Conservation (phyloP, 2,797 vertebrate species). For the Vultur gryphus region DNA sequence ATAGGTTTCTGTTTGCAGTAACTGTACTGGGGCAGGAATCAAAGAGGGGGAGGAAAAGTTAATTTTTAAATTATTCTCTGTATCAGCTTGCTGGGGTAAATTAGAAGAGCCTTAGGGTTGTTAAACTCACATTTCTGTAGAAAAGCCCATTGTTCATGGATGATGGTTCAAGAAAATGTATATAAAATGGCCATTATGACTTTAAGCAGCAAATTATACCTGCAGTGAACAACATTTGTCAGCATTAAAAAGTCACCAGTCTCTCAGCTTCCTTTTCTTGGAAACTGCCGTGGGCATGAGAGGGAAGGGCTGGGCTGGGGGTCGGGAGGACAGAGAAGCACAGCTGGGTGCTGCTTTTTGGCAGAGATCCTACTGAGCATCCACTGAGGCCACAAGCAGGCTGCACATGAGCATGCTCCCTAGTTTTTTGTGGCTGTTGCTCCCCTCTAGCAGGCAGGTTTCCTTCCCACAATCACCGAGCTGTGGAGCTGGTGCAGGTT, state of each 20-base stretch:
- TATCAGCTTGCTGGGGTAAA: neutral
- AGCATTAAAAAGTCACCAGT: neutral
- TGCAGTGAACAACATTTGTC: slow-evolving; percentile 1
- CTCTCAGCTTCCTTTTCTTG: neutral
- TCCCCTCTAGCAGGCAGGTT: neutral
- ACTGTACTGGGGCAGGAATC: neutral
- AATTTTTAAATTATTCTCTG: neutral
- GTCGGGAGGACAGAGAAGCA: neutral
- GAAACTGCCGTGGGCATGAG: neutral
- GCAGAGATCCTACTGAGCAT: neutral
- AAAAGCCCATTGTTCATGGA: slow-evolving; percentile 3
- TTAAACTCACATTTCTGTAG: neutral
- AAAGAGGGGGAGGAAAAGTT: neutral
- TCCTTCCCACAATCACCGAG: fast-evolving
- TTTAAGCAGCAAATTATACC: neutral
- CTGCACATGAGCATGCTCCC: neutral
- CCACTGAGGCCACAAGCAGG: neutral
- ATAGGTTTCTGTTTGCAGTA: neutral
- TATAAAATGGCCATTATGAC: neutral
- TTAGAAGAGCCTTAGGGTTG: neutral
- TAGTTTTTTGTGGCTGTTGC: fast-evolving
- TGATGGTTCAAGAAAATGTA: neutral
- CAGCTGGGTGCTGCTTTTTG: neutral
- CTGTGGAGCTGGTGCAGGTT: fast-evolving
- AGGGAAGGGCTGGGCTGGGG: neutral